Percentiles rank a stretch among this genome's conserved stretches.
phyloP scores from a whole-genome alignment of 2,888 invertebrate genomes.

The Beris chalybata region DNA sequence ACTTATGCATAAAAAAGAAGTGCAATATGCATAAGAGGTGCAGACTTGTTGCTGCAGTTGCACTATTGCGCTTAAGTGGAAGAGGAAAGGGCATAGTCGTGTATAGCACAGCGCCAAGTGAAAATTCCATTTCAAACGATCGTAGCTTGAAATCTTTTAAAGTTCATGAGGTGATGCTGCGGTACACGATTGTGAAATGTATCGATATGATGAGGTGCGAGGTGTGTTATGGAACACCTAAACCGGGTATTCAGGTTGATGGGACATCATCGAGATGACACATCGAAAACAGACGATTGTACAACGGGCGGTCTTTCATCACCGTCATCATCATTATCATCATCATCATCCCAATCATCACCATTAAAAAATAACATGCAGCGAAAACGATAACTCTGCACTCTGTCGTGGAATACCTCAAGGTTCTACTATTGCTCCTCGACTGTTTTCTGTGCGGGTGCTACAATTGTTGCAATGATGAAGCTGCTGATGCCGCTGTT shows the following conservation, averaged over 20 bases:
- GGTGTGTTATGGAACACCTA: not conserved
- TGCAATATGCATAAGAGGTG: too few relatives aligned
- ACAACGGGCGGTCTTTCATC: not conserved
- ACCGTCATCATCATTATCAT: too few relatives aligned
- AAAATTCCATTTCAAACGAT: not conserved
- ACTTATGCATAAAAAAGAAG: too few relatives aligned
- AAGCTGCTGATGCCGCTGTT: constrained; percentile 2
- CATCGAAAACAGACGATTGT: not conserved
- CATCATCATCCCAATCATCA: not conserved
- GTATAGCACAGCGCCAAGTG: not conserved
- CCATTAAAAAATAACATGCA: not conserved
- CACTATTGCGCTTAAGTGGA: not conserved
- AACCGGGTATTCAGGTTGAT: constrained; percentile 17
- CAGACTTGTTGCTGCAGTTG: too few relatives aligned
- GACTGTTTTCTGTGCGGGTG: constrained; percentile 3
- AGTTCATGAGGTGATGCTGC: constrained; percentile 13
- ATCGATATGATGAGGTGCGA: constrained; percentile 2
- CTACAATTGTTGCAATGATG: not conserved
- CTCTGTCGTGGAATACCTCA: constrained; percentile 15
- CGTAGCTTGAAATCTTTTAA: constrained; percentile 23
- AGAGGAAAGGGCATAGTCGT: constrained; percentile 25
- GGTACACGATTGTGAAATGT: not conserved
- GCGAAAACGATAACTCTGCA: not conserved
- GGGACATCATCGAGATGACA: constrained; percentile 7
- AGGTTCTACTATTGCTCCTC: constrained; percentile 26